Evolutionary conservation across 2,888 invertebrate genomes (phyloP), one percentile per base, ranked within the genome.

Genomic region (Perithous albicinctus): DNA sequence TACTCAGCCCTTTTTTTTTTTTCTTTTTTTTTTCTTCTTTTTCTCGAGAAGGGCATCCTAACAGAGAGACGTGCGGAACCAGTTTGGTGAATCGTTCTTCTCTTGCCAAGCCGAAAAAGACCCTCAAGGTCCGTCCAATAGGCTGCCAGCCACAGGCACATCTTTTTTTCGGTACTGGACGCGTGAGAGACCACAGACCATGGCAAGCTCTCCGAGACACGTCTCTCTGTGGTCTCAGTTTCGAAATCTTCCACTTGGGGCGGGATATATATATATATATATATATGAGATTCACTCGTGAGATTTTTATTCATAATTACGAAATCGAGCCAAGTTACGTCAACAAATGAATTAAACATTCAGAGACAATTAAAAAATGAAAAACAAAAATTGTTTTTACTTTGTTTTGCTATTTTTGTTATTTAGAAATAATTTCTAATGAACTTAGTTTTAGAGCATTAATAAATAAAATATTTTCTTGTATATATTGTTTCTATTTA

Each of bases 51-150:
- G 72, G 72, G 77, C 75, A 38, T 64, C 46, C 43, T n/a, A n/a
- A n/a, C 67, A 43, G 38, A 38, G 20, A 10, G 59, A 67, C 76
- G 56, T 41, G 63, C 18, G 64, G 69, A 83, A 83, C 83, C 80
- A 74, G 77, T 80, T 82, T 83, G 69, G 74, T 51, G 56, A 73
- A 83, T 83, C 77, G 66, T 78, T 69, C 72, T 67, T 48, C 67
- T 51, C 8, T n/a, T 61, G 64, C 51, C 41, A 10, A 54, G 35
- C 56, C 59, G 61, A 51, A 63, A 61, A 35, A 63, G 38, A 63
- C 54, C 73, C 61, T 77, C 81, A 77, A 81, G 73, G 77, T 64
- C 80, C 72, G 38, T 72, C 70, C 76, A 32, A 72, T 48, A 51
- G 41, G 23, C 56, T n/a, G 23, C 59, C 18, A 6, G 59, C 59